These are phyloP conservation scores for Lasioglossum vierecki DNA, from an alignment of 2,888 invertebrate genomes.

Conservation along the genomic window DNA sequence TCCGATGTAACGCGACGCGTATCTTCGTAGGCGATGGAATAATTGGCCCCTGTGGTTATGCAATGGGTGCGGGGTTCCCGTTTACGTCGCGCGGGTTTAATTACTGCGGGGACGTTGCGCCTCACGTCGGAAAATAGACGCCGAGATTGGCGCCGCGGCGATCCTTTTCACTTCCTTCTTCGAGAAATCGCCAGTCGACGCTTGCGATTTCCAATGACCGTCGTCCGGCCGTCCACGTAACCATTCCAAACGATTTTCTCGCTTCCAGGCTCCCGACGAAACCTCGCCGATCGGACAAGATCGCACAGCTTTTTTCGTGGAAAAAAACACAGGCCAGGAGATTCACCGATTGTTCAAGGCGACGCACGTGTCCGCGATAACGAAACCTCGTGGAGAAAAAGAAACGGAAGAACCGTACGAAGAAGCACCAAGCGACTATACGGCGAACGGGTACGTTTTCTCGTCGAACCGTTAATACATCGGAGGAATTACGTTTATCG, in stretches of 20 bases:
- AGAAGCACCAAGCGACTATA: not conserved
- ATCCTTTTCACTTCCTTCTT: slow-evolving; percentile 53
- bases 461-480: slow-evolving; percentile 37
- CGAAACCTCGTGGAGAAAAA: not conserved
- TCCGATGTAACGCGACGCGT: not conserved
- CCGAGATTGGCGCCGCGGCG: slow-evolving; percentile 42
- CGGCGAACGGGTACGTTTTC: slow-evolving; percentile 34
- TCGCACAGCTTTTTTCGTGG: not conserved
- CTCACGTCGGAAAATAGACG: slow-evolving; percentile 18
- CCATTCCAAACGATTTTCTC: slow-evolving; percentile 49
- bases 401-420: slow-evolving; percentile 5
- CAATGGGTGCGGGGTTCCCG: slow-evolving; percentile 18
- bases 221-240: slow-evolving; percentile 54
- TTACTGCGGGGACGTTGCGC: slow-evolving; percentile 21
- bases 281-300: not conserved
- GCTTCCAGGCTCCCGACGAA: not conserved
- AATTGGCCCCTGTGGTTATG: slow-evolving; percentile 19
- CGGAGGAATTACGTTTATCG: slow-evolving; percentile 56
- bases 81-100: slow-evolving; percentile 10
- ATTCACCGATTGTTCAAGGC: not conserved
- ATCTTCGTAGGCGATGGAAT: slow-evolving; percentile 1
- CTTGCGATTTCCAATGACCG: slow-evolving; percentile 27
- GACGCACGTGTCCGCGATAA: slow-evolving; percentile 36
- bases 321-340: not conserved
- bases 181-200: slow-evolving; percentile 52